These are phyloP conservation scores for Cygnus buccinator DNA, from an alignment of 2,113 vertebrate species.

Conservation along the genomic window DNA sequence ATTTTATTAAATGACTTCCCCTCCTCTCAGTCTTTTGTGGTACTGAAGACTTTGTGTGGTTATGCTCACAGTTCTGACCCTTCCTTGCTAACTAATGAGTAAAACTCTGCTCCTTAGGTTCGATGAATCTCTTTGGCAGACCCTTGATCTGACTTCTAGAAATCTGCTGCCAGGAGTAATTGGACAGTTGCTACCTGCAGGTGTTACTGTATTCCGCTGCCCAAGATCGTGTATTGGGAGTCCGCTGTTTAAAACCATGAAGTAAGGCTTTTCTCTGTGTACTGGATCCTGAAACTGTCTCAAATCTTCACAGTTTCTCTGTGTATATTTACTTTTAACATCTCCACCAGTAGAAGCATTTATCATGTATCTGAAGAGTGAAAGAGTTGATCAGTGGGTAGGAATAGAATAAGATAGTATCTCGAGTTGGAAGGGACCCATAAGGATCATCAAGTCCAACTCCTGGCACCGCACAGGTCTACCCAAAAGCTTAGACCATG, in stretches of 20 bases:
- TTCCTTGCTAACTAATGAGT: neutral
- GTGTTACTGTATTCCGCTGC: conserved; percentile 86
- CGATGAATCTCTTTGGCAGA: conserved; percentile 93
- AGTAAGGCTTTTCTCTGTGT: conserved; percentile 75
- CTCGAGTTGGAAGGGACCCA: too few species aligned
- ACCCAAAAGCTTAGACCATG: too few species aligned
- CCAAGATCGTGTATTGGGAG: conserved; percentile 84
- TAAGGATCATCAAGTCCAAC: too few species aligned
- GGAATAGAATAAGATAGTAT: too few species aligned
- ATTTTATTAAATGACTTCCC: neutral
- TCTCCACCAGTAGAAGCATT: neutral
- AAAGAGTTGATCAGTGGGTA: neutral
- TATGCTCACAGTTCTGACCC: neutral
- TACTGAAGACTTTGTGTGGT: neutral
- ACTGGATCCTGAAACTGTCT: neutral
- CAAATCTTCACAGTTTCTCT: neutral
- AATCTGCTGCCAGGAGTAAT: conserved; percentile 80
- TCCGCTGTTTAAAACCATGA: conserved; percentile 71
- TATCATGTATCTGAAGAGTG: neutral
- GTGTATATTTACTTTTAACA: neutral
- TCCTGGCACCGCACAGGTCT: too few species aligned
- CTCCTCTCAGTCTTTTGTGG: neutral
- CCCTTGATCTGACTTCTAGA: conserved; percentile 86
- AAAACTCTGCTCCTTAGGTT: conserved; percentile 75
- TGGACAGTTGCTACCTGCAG: conserved; percentile 81